These are phyloP conservation scores for Sparus aurata DNA, from an alignment of 2,797 vertebrate species.

Conservation along the genomic window DNA sequence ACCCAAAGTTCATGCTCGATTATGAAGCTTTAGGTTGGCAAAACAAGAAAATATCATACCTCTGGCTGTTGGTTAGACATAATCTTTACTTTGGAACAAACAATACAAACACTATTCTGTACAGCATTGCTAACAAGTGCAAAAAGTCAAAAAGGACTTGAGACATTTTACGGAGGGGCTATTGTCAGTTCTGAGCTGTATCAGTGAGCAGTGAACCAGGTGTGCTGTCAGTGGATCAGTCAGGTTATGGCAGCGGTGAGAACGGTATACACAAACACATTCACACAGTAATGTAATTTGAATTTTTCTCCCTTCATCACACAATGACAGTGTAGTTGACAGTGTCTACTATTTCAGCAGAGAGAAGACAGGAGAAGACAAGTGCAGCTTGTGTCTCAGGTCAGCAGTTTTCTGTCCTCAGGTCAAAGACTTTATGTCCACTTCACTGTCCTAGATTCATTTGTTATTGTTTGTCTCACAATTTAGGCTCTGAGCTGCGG, in stretches of 20 bases:
- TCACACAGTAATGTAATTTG: constrained; percentile 51
- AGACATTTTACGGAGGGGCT: constrained; percentile 26
- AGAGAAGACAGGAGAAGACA: constrained; percentile 92
- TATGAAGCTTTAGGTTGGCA: constrained; percentile 23
- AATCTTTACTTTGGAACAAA: not conserved
- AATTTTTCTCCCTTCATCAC: constrained; percentile 63
- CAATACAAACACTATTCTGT: not conserved
- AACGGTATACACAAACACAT: constrained; percentile 40
- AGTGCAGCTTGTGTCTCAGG: constrained; percentile 91
- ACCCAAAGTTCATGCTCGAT: constrained; percentile 5
- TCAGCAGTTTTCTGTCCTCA: constrained; percentile 88
- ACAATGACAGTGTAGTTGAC: constrained; percentile 85
- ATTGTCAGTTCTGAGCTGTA: constrained; percentile 61
- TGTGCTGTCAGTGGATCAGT: constrained; percentile 61
- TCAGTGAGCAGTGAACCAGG: constrained; percentile 53
- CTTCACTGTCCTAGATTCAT: constrained; percentile 81
- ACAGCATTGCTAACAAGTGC: constrained; percentile 1
- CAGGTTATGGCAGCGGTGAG: constrained; percentile 42
- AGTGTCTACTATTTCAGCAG: constrained; percentile 91
- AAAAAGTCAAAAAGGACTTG: not conserved
- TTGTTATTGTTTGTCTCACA: constrained; percentile 82
- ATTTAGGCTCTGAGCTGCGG: constrained; percentile 77
- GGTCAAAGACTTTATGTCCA: constrained; percentile 85
- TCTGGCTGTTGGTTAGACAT: not conserved
- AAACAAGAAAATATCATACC: not conserved